Evolutionary conservation across 1,140 invertebrate species (phyloP).

Genomic region (Thereuonema tuberculata): DNA sequence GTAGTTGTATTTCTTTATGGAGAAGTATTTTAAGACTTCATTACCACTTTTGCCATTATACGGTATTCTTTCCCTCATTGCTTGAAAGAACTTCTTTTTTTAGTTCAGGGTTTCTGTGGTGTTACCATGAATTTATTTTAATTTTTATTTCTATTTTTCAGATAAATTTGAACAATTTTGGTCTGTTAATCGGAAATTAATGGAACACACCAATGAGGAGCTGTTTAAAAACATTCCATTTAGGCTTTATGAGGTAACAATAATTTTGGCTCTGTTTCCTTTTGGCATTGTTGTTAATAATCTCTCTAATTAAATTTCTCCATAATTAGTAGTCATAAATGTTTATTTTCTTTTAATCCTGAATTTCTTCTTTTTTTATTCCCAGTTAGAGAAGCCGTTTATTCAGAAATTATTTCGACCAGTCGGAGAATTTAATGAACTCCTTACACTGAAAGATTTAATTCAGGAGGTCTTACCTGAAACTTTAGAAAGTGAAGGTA

Average conservation of each 20-base stretch:
- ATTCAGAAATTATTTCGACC: conserved; percentile 33
- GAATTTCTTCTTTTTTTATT: too few relatives aligned
- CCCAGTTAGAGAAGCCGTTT: conserved; percentile 26
- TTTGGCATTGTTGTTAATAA: not conserved
- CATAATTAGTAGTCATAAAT: too few relatives aligned
- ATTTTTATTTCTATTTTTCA: conserved; percentile 26
- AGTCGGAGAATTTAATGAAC: conserved; percentile 25
- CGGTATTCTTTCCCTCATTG: too few relatives aligned
- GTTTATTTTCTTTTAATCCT: too few relatives aligned
- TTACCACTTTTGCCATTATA: too few relatives aligned
- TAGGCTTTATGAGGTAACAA: conserved; percentile 49
- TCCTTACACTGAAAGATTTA: conserved; percentile 25
- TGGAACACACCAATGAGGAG: conserved; percentile 64
- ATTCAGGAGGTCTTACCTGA: conserved; percentile 24
- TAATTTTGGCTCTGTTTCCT: not conserved
- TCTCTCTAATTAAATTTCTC: too few relatives aligned
- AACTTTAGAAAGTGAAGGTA: conserved; percentile 7
- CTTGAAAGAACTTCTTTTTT: too few relatives aligned
- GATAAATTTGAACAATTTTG: conserved; percentile 99
- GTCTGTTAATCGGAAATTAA: conserved; percentile 86
- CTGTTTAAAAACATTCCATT: conserved; percentile 86
- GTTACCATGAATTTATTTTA: too few relatives aligned
- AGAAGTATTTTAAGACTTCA: too few relatives aligned
- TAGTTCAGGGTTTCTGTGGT: too few relatives aligned
- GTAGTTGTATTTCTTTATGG: too few relatives aligned